A percentile compares a stretch with the other conserved stretches of the same genome.
These are phyloP conservation scores for Danaus melanippus DNA, from an alignment of 1,140 invertebrate genomes.

Conservation along the genomic window DNA sequence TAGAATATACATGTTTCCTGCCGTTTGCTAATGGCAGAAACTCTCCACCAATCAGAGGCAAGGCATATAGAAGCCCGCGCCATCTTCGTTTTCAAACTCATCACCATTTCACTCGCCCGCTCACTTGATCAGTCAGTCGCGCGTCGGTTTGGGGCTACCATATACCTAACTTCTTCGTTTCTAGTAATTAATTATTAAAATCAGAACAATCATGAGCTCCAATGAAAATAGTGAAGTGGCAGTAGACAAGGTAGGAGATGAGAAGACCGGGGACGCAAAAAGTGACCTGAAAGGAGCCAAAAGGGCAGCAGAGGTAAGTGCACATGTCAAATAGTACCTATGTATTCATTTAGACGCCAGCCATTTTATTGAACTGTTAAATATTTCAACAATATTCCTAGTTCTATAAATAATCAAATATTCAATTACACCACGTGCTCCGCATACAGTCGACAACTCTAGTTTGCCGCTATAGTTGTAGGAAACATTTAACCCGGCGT, in stretches of 20 bases:
- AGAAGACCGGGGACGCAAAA: slow-evolving; percentile 81
- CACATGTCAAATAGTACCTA: slow-evolving; percentile 66
- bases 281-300: slow-evolving; percentile 89
- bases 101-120: slow-evolving; percentile 61
- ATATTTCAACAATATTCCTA: slow-evolving; percentile 33
- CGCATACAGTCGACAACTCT: slow-evolving; percentile 2
- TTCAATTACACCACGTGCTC: slow-evolving; percentile 23
- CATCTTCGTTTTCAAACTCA: slow-evolving; percentile 88
- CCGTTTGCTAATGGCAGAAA: slow-evolving; percentile 47
- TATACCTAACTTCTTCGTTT: slow-evolving; percentile 66
- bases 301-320: slow-evolving; percentile 88
- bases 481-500: slow-evolving; percentile 42
- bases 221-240: slow-evolving; percentile 87
- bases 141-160: slow-evolving; percentile 71
- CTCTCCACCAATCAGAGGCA: slow-evolving; percentile 72
- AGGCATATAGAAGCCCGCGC: slow-evolving; percentile 79
- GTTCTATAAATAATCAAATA: slow-evolving; percentile 5
- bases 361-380: slow-evolving; percentile 66
- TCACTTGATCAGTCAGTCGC: slow-evolving; percentile 74
- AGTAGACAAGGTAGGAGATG: slow-evolving; percentile 85
- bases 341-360: slow-evolving; percentile 62
- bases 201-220: slow-evolving; percentile 82
- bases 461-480: slow-evolving; percentile 20
- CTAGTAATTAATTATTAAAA: slow-evolving; percentile 67
- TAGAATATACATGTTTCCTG: slow-evolving; percentile 43